Evolutionary conservation across 53 echinoderm and acorn worm genomes (phyloP).

Genomic region (Mesocentrotus franciscanus): DNA sequence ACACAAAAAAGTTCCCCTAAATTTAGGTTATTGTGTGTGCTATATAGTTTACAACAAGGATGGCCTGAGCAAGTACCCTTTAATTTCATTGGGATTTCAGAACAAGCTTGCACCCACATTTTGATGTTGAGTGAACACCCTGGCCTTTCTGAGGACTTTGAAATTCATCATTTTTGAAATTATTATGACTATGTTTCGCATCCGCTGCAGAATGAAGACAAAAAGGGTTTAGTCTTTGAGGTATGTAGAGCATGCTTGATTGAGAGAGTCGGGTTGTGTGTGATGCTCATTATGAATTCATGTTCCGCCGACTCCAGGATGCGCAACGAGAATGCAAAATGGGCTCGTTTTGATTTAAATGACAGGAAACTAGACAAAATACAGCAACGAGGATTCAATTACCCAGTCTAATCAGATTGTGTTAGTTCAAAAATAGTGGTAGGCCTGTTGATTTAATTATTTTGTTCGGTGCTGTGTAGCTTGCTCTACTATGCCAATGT

Average conservation of each 20-base stretch:
- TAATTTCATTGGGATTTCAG: not conserved
- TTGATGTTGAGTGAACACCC: not conserved
- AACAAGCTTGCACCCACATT: not conserved
- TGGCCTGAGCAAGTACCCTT: no score
- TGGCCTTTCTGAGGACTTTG: not conserved
- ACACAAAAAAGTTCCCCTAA: no score
- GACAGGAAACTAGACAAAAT: constrained; percentile 22
- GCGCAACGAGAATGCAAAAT: not conserved
- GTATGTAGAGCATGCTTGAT: constrained; percentile 9
- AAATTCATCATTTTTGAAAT: not conserved
- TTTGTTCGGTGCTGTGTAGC: not conserved
- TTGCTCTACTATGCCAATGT: not conserved
- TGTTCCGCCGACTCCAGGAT: not conserved
- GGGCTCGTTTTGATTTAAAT: constrained; percentile 10
- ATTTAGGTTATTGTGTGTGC: no score
- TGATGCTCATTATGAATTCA: constrained; percentile 33
- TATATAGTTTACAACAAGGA: no score
- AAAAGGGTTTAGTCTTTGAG: not conserved
- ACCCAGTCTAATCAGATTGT: not conserved
- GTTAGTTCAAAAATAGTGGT: not conserved
- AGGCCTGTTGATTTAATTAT: not conserved
- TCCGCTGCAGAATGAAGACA: not conserved
- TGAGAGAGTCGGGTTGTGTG: not conserved
- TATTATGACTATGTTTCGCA: not conserved
- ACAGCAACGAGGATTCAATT: constrained; percentile 3